phyloP scores from a whole-genome alignment of 2,797 vertebrate species.

The Chelmon rostratus region DNA sequence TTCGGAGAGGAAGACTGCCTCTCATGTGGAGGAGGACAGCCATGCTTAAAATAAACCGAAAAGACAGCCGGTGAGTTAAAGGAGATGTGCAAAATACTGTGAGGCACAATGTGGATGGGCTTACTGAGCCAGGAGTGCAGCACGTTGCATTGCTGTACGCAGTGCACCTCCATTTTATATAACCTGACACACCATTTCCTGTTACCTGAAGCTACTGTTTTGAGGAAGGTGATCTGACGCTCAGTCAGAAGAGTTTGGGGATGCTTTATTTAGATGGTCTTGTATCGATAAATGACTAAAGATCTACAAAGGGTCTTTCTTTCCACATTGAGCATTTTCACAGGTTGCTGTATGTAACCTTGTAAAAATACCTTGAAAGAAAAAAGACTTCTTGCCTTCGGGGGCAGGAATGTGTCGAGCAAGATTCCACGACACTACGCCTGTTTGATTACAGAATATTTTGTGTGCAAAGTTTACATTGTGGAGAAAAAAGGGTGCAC shows the following conservation, averaged over 20 bases:
- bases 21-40: conserved; percentile 44
- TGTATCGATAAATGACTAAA: background rate
- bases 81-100: conserved; percentile 29
- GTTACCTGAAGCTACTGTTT: conserved; percentile 33
- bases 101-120: conserved; percentile 41
- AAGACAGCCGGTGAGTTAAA: conserved; percentile 39
- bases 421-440: background rate
- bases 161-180: conserved; percentile 54
- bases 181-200: conserved; percentile 38
- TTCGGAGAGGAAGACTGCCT: conserved; percentile 14
- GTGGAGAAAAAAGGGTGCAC: background rate
- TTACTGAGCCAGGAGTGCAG: conserved; percentile 23
- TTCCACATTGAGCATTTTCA: background rate
- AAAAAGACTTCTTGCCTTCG: background rate
- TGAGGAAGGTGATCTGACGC: conserved; percentile 6
- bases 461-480: background rate
- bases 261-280: background rate
- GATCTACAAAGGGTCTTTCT: background rate
- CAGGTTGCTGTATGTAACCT: background rate
- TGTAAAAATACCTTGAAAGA: background rate
- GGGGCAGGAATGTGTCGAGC: background rate
- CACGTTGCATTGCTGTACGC: conserved; percentile 13
- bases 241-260: conserved; percentile 8
- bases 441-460: background rate
- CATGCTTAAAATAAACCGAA: conserved; percentile 49